Evolutionary conservation across 2,888 invertebrate species (phyloP).

Genomic region (Phyllotreta cruciferae): DNA sequence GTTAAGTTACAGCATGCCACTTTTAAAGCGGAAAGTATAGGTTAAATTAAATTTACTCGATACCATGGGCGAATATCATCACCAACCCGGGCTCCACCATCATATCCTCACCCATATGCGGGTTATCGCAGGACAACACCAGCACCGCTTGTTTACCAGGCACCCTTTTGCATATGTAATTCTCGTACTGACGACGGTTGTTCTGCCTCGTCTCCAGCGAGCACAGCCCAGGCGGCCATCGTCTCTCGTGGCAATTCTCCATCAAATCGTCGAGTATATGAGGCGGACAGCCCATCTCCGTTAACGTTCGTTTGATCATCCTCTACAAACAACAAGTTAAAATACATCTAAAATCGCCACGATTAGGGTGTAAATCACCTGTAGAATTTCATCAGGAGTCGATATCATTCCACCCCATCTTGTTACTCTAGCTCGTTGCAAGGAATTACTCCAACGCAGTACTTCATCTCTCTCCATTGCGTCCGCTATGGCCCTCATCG

Average conservation of each 20-base stretch:
- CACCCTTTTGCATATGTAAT: slow-evolving; percentile 92
- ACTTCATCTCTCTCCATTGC: slow-evolving; percentile 96
- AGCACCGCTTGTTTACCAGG: slow-evolving; percentile 96
- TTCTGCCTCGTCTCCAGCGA: slow-evolving; percentile 93
- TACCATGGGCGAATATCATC: slow-evolving; percentile 98
- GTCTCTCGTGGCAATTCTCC: slow-evolving; percentile 96
- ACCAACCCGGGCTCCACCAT: slow-evolving; percentile 96
- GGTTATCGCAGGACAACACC: slow-evolving; percentile 92
- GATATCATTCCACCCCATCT: slow-evolving; percentile 99
- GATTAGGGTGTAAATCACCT: slow-evolving; percentile 63
- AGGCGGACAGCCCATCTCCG: slow-evolving; percentile 92
- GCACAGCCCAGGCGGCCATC: slow-evolving; percentile 93
- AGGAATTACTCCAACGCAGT: slow-evolving; percentile 83
- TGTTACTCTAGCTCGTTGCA: slow-evolving; percentile 86
- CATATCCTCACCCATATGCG: slow-evolving; percentile 94
- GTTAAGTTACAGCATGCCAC: background rate
- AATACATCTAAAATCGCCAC: background rate
- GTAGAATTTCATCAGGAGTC: slow-evolving; percentile 92
- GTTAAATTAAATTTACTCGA: slow-evolving; percentile 65
- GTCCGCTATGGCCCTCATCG: slow-evolving; percentile 90
- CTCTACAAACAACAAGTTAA: slow-evolving; percentile 65
- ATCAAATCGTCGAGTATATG: slow-evolving; percentile 93
- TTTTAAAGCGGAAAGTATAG: slow-evolving; percentile 15
- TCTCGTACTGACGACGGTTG: slow-evolving; percentile 91
- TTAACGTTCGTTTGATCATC: slow-evolving; percentile 91